Base-by-base conservation (phyloP, 2,888 invertebrate genomes). In the Quadriops clusia region DNA sequence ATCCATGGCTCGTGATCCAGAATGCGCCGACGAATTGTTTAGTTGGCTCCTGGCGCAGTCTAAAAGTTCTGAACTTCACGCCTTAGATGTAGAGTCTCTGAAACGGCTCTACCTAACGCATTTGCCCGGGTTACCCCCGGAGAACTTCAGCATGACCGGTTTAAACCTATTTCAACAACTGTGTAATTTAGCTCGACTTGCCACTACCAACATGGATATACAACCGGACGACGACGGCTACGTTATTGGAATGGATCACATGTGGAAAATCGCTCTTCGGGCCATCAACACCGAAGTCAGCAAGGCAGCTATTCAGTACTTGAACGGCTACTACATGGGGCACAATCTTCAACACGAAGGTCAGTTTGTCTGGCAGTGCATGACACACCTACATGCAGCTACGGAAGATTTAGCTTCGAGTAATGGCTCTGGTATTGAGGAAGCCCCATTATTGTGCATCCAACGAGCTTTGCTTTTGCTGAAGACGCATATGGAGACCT, bases 261-360 rank as follows among this genome's bases (percentile, higher is more conserved):
- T 93, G 44, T 94, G 93, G 91, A 85, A 85, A 58, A 90, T 94
- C 37, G 93, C 93, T 0, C 65, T 94, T 3, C 68, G 84, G 42
- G 91, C 93, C 2, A 80, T 80, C 43, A 90, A 84, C 54, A 90
- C 90, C 32, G 91, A 93, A 53, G 93, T 94, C 2, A 90, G 90
- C 41, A 78, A 91, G 76, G 84, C 90, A 3, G 91, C 93, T 1
- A 93, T 93, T 45, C 89, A 91, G 54, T 90, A 90, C 55, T 70
- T 94, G 32, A 94, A 93, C 58, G 81, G 82, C 51, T 91, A 89
- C 60, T 94, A 93, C 60, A 89, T 93, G 75, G 85, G 87, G 5
- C 83, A 89, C 37, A 85, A 87, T 51, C 58, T 93, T 23, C 84
- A 89, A 43, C 79, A 87, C 46, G 93, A 93, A 60, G 82, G 84